These are phyloP conservation scores for Aegithalos caudatus DNA, from an alignment of 2,113 vertebrate species.

Conservation along the genomic window DNA sequence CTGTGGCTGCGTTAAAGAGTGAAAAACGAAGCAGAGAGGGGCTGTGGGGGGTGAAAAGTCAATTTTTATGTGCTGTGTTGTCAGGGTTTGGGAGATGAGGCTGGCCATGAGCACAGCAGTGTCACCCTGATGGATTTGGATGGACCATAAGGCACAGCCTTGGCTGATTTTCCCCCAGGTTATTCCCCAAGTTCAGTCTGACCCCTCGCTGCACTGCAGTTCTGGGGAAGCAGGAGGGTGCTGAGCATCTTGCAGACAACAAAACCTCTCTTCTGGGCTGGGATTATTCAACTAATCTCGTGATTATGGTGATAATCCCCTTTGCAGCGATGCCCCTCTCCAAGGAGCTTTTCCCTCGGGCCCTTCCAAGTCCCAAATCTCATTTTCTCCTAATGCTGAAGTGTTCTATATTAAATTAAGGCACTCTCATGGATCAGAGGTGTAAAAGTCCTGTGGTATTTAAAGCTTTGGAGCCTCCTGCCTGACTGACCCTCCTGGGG, in stretches of 20 bases:
- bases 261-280: background rate
- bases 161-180: fast-evolving
- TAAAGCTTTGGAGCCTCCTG: background rate
- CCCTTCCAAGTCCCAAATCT: constrained; percentile 28
- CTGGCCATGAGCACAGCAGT: background rate
- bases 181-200: background rate
- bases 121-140: background rate
- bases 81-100: background rate
- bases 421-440: background rate
- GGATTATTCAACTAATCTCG: constrained; percentile 27
- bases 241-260: background rate
- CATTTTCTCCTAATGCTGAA: constrained; percentile 12
- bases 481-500: background rate
- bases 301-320: constrained; percentile 53
- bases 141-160: background rate
- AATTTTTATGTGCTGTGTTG: fast-evolving
- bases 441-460: background rate
- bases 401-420: constrained; percentile 12
- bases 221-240: background rate
- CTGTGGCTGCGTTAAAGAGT: fast-evolving
- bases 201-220: background rate
- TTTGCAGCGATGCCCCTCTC: constrained; percentile 7
- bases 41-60: background rate
- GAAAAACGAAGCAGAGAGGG: background rate
- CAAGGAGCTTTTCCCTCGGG: background rate